These are phyloP conservation scores for Esox niger DNA, from an alignment of 2,113 vertebrate species.

Conservation along the genomic window DNA sequence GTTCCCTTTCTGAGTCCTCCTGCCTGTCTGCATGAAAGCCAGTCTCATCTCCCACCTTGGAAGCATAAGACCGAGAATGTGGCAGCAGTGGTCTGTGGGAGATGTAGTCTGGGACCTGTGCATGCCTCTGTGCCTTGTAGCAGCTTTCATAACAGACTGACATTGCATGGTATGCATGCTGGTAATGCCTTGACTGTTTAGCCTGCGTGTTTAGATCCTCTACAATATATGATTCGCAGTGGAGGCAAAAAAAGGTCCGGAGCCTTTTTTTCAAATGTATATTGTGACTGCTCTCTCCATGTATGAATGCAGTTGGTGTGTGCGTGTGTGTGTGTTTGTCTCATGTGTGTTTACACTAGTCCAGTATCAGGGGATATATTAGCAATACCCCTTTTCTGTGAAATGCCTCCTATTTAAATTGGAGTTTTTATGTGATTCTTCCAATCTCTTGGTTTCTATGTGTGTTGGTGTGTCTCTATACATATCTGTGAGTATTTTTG, in stretches of 20 bases:
- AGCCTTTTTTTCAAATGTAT: conserved; percentile 57
- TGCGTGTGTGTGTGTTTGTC: conserved; percentile 14
- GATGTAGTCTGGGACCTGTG: conserved; percentile 47
- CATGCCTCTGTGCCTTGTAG: conserved; percentile 4
- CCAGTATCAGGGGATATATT: background rate
- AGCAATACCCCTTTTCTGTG: background rate
- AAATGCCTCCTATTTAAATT: background rate
- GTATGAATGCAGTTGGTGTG: conserved; percentile 56
- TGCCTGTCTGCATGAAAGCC: conserved; percentile 57
- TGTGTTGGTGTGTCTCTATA: background rate
- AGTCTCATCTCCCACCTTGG: conserved; percentile 52
- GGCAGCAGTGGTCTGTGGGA: conserved; percentile 36
- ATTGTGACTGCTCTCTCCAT: conserved; percentile 52
- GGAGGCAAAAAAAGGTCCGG: conserved; percentile 36
- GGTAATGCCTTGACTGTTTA: conserved; percentile 28
- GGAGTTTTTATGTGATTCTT: background rate
- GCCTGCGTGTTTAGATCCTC: conserved; percentile 36
- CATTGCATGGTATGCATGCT: conserved; percentile 58
- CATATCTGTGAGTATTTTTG: conserved; percentile 16
- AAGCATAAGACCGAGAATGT: conserved; percentile 39
- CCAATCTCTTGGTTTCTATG: background rate
- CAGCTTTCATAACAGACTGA: conserved; percentile 22
- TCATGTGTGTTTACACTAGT: background rate
- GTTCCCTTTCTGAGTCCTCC: conserved; percentile 36
- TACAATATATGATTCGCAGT: conserved; percentile 28